phyloP scores from a whole-genome alignment of 2,888 invertebrate species.

The Hyalella azteca region DNA sequence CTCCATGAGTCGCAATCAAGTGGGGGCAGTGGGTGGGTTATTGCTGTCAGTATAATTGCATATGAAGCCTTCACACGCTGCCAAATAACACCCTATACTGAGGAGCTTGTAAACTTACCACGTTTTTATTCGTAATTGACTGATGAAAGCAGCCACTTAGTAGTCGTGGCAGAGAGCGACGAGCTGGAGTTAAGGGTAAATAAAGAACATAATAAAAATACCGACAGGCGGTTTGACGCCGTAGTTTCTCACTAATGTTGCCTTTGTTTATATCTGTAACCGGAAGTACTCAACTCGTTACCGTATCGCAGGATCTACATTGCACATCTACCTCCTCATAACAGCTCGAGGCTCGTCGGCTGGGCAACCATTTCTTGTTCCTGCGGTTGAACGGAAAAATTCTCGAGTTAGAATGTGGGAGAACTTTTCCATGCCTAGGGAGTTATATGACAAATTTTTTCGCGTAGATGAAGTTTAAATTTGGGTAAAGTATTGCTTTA shows the following conservation, averaged over 20 bases:
- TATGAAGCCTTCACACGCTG: constrained; percentile 13
- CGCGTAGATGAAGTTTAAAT: no score
- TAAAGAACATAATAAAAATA: background rate
- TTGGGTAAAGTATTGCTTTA: no score
- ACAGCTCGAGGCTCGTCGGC: no score
- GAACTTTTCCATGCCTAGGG: no score
- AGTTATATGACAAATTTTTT: no score
- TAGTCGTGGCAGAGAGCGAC: background rate
- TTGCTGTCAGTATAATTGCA: background rate
- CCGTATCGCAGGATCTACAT: no score
- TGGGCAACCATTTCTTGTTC: no score
- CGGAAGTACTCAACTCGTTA: no score
- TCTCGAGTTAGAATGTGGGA: no score
- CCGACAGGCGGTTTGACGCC: background rate
- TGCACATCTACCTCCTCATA: no score
- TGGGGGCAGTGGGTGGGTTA: background rate
- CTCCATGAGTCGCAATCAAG: no score
- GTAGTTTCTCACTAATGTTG: background rate
- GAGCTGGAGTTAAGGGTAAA: background rate
- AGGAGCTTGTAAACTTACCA: background rate
- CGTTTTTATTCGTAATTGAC: background rate
- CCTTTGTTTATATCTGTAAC: background rate
- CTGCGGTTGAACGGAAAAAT: no score
- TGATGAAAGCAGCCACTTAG: background rate
- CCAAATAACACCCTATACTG: background rate